phyloP scores from a whole-genome alignment of 2,888 invertebrate species.

The Drosophila koepferae region DNA sequence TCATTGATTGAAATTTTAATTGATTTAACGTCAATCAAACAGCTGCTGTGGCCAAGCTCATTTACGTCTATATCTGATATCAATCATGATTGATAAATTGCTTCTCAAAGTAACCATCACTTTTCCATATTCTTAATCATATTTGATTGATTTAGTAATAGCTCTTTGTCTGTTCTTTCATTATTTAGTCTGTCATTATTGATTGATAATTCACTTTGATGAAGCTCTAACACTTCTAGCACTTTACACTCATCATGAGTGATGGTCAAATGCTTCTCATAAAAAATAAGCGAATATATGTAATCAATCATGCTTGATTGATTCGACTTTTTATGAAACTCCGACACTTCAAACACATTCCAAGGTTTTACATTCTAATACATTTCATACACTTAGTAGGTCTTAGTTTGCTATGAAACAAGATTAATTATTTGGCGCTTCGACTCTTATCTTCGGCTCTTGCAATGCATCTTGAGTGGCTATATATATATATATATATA shows the following conservation, averaged over 20 bases:
- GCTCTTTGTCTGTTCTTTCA: background rate
- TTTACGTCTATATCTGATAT: background rate
- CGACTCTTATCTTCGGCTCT: constrained; percentile 21
- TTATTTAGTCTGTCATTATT: background rate
- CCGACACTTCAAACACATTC: constrained; percentile 64
- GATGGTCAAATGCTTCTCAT: too few relatives aligned
- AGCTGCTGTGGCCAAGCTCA: background rate
- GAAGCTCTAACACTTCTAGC: constrained; percentile 38
- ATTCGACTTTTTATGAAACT: background rate
- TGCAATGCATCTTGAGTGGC: constrained; percentile 37
- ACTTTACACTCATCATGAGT: constrained; percentile 40
- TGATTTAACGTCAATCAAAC: background rate
- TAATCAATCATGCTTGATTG: constrained; percentile 16
- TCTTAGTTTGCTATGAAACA: constrained; percentile 5
- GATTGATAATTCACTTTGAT: background rate
- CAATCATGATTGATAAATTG: constrained; percentile 4
- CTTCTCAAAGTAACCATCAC: background rate
- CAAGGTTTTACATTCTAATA: constrained; percentile 13
- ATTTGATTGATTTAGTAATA: background rate
- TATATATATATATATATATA: background rate
- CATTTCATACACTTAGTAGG: background rate
- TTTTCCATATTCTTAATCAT: background rate
- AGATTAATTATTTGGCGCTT: constrained; percentile 11
- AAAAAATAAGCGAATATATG: background rate
- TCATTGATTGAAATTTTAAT: background rate